phyloP scores from a whole-genome alignment of 2,113 vertebrate species.

The Plotosus lineatus region DNA sequence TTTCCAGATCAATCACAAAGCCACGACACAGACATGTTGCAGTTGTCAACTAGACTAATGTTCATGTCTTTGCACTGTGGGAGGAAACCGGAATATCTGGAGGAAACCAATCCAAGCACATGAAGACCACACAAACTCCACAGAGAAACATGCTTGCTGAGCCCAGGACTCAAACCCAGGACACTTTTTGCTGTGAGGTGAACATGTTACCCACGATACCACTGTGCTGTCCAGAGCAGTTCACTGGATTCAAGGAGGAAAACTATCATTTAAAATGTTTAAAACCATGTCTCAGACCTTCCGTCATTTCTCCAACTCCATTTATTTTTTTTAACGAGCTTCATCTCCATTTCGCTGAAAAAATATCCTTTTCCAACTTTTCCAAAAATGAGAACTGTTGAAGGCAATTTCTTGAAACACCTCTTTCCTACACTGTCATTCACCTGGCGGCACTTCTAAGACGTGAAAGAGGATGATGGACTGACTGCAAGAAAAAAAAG shows the following conservation, averaged over 20 bases:
- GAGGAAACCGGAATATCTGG: too few species aligned
- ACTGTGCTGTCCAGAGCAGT: background rate
- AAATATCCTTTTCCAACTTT: background rate
- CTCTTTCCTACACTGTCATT: background rate
- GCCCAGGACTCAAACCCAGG: too few species aligned
- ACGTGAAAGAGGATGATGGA: slow-evolving; percentile 5
- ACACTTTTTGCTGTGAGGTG: too few species aligned
- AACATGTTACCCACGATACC: too few species aligned
- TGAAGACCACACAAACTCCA: too few species aligned
- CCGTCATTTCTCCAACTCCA: background rate
- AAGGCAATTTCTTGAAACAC: slow-evolving; percentile 15
- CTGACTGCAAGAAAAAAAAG: background rate
- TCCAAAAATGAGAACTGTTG: background rate
- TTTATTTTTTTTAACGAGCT: slow-evolving; percentile 21
- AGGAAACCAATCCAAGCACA: too few species aligned
- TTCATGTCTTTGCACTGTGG: too few species aligned
- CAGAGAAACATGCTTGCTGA: too few species aligned
- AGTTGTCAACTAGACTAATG: too few species aligned
- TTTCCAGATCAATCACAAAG: too few species aligned
- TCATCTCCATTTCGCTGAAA: background rate
- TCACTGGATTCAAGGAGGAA: background rate
- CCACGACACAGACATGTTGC: too few species aligned
- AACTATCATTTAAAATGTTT: background rate
- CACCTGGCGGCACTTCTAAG: background rate
- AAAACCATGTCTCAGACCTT: background rate